Percentiles rank a stretch among this genome's conserved stretches.
Conservation (phyloP, 2,113 vertebrate species). For the Carollia perspicillata region DNA sequence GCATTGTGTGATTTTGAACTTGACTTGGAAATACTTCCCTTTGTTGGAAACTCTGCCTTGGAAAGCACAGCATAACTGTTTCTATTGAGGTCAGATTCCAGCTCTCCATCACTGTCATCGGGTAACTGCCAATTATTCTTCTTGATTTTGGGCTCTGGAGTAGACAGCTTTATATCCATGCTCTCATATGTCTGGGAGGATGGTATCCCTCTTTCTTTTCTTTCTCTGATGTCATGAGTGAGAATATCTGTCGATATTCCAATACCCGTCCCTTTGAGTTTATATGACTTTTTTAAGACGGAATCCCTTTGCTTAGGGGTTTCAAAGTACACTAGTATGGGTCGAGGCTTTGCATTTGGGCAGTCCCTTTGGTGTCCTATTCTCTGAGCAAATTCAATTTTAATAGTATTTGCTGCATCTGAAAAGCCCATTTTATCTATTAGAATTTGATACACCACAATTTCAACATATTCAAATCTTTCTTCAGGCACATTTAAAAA, state of each 20-base stretch:
- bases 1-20: conserved; percentile 76
- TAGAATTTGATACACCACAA: conserved; percentile 91
- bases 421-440: conserved; percentile 95
- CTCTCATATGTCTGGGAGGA: conserved; percentile 98
- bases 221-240: conserved; percentile 90
- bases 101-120: conserved; percentile 91
- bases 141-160: conserved; percentile 86
- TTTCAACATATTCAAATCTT: conserved; percentile 89
- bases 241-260: conserved; percentile 95
- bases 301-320: conserved; percentile 94
- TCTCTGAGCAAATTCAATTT: conserved; percentile 95
- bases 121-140: conserved; percentile 92
- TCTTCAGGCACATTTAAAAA: conserved; percentile 98
- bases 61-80: conserved; percentile 92
- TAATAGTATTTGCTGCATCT: conserved; percentile 89
- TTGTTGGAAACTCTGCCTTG: conserved; percentile 87
- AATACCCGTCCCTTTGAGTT: conserved; percentile 96
- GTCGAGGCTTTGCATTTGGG: conserved; percentile 95
- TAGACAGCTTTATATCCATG: conserved; percentile 94
- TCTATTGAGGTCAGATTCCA: conserved; percentile 90
- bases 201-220: conserved; percentile 90
- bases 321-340: conserved; percentile 96
- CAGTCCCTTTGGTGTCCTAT: conserved; percentile 96
- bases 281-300: conserved; percentile 98
- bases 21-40: conserved; percentile 84